Base-by-base conservation (phyloP, 1,140 invertebrate species). In the Bemisia tabaci region DNA sequence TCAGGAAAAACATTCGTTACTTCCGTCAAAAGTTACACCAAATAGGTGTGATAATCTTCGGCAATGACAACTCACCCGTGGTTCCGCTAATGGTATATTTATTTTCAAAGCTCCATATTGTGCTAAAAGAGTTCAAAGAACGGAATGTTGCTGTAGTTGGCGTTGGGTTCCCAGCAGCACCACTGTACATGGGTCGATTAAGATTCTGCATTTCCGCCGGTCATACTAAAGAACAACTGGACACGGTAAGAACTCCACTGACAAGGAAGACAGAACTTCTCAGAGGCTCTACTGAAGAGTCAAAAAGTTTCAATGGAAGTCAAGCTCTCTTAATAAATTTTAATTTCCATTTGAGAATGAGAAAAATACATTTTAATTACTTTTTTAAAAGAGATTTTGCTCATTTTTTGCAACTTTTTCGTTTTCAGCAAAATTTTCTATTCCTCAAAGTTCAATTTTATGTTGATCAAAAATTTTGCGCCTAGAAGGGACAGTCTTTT, bases 101-200 rank as follows among this genome's bases (percentile, higher is more conserved):
- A 73, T 95, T 94, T 76, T 91, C 94, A 1, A 94, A 98, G 82
- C 94, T 96, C 74, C 87, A 87, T 85, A 92, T 82, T 48, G 5
- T 48, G 17, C 91, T 96, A 65, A 84, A 95, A 72, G 87, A 87
- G 68, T 81, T 97, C 73, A 85, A 89, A 64, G 84, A 84, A 68
- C 79, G 87, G 67, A 89, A 92, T 63, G 87, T 99, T 66, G 96
- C 95, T 23, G 87, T 88, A 12, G 96, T 98, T 2, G 95, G 96
- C 66, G 97, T 98, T 66, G 95, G 95, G 66, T 99, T 97, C 80
- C 97, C 97, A 64, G 97, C 97, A 27, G 98, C 96, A n/a, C 91
- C 94, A 60, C 84, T 99, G 65, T 90, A 94, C 81, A 87, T 92
- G 79, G 91, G 92, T 23, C 84, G 96, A 74, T 95, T 95, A 69